Evolutionary conservation across 2,888 invertebrate species (phyloP).

Genomic region (Limnephilus rhombicus): DNA sequence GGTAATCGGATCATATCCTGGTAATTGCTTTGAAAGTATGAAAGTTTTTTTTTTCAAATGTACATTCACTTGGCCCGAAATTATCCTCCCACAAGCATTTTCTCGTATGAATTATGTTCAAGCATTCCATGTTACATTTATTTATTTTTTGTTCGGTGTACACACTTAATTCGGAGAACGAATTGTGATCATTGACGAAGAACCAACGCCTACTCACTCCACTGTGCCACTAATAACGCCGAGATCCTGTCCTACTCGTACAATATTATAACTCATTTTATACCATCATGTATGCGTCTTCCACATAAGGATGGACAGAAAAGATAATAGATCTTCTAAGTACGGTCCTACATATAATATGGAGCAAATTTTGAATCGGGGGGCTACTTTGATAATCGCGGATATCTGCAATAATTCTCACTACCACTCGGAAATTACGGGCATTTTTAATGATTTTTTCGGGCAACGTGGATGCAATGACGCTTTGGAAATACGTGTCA

Average conservation of each 20-base stretch:
- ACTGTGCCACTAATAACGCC: neutral
- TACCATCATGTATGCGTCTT: neutral
- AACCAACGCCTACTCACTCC: neutral
- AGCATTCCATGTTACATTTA: neutral
- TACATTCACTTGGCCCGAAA: neutral
- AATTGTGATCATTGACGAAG: neutral
- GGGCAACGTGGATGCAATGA: no score
- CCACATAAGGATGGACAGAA: no score
- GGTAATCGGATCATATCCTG: neutral
- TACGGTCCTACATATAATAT: no score
- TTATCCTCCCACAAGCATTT: neutral
- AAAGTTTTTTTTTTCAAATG: neutral
- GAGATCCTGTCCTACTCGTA: neutral
- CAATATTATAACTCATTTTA: neutral
- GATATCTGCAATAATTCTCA: no score
- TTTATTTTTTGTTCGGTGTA: neutral
- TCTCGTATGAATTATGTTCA: neutral
- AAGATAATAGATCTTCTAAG: no score
- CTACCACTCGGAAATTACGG: no score
- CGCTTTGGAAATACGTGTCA: no score
- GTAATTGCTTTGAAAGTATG: neutral
- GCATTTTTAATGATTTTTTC: no score
- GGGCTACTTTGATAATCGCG: no score
- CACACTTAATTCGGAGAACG: neutral
- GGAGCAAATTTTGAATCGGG: no score